phyloP scores from a whole-genome alignment of 2,113 vertebrate genomes.

The Excalfactoria chinensis region DNA sequence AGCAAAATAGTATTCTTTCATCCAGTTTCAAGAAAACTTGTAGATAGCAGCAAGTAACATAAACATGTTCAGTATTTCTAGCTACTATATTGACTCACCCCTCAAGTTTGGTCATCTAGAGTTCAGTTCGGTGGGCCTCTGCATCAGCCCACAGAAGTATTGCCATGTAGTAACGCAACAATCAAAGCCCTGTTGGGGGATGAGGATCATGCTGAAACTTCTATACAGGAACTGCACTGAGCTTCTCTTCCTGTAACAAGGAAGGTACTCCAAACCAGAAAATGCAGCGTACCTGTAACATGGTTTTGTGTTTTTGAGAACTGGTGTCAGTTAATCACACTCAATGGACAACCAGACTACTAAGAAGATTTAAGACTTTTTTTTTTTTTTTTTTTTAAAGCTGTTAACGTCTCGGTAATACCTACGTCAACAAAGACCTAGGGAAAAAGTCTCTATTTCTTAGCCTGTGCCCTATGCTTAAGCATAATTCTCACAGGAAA shows the following conservation, averaged over 20 bases:
- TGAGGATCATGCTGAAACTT: not conserved
- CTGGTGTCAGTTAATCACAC: not conserved
- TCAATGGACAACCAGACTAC: not conserved
- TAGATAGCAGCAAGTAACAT: not conserved
- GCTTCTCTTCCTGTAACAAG: not conserved
- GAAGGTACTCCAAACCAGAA: not conserved
- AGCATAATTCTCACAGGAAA: not conserved
- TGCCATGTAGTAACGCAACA: not conserved
- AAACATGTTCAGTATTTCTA: not conserved
- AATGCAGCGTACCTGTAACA: rapidly evolving
- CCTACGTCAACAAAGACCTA: not conserved
- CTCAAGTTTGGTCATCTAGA: not conserved
- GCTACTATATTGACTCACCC: rapidly evolving
- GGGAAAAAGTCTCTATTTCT: not conserved
- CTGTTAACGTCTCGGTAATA: not conserved
- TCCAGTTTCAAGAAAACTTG: not conserved
- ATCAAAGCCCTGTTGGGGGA: not conserved
- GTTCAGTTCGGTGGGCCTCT: not conserved
- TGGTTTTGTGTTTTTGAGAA: rapidly evolving
- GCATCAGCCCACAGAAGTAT: not conserved
- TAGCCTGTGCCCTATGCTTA: not conserved
- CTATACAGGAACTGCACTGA: not conserved
- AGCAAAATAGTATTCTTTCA: not conserved
- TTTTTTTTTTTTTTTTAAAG: too few species aligned
- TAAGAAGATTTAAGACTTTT: not conserved